Conservation (phyloP, 2,113 vertebrate species). For the Mus pahari region DNA sequence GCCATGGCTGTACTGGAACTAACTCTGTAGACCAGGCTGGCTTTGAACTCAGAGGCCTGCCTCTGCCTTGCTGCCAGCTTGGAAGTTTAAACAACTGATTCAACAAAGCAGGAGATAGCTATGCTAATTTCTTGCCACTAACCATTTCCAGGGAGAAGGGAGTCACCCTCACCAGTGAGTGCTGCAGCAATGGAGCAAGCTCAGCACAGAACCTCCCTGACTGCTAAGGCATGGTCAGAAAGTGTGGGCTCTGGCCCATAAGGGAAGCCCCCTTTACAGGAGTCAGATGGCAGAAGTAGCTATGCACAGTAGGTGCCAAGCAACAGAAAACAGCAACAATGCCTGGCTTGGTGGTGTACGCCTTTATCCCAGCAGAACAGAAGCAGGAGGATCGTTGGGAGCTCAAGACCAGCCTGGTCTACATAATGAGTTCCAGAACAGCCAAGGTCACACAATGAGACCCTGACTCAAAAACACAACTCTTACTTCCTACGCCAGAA, state of each 20-base stretch:
- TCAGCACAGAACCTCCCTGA: fast-evolving
- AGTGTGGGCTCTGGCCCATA: neutral
- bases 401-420: neutral
- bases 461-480: neutral
- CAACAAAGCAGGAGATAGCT: neutral
- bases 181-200: fast-evolving
- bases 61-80: neutral
- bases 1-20: neutral
- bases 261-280: fast-evolving
- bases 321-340: neutral
- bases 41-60: neutral
- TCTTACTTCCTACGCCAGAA: neutral
- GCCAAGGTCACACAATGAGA: neutral
- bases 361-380: neutral
- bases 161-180: neutral
- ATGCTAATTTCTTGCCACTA: neutral
- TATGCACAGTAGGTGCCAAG: neutral
- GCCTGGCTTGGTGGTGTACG: neutral
- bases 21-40: neutral
- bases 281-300: neutral
- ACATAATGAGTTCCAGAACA: neutral
- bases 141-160: fast-evolving
- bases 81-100: neutral
- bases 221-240: neutral
- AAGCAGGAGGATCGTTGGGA: neutral